A percentile compares a stretch with the other conserved stretches of the same genome.
These are phyloP conservation scores for Aethina tumida DNA, from an alignment of 1,140 invertebrate species.

Conservation along the genomic window DNA sequence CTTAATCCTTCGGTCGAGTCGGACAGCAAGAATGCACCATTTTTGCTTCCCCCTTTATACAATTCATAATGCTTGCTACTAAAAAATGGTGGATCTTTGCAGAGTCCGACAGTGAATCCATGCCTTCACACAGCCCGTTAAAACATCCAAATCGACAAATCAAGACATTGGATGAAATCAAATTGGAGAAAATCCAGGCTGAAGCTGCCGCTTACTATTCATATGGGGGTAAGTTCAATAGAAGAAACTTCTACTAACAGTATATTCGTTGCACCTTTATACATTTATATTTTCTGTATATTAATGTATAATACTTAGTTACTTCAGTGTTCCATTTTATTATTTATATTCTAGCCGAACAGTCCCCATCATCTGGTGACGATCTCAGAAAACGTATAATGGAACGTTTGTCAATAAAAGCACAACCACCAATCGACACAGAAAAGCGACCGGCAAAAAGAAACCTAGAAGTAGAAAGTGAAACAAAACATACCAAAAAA, in stretches of 20 bases:
- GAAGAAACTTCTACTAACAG: background rate
- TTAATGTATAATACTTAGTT: no score
- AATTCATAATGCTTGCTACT: slow-evolving; percentile 4
- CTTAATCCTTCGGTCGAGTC: slow-evolving; percentile 6
- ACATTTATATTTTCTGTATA: no score
- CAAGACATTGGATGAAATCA: slow-evolving; percentile 55
- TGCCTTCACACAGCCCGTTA: slow-evolving; percentile 45
- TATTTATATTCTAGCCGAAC: no score
- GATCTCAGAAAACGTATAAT: slow-evolving; percentile 21
- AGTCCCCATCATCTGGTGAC: slow-evolving; percentile 5
- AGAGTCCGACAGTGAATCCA: slow-evolving; percentile 62
- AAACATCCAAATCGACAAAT: slow-evolving; percentile 40
- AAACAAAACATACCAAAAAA: slow-evolving; percentile 8
- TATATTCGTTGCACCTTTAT: no score
- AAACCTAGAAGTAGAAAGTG: slow-evolving; percentile 10
- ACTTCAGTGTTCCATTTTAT: no score
- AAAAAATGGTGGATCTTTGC: slow-evolving; percentile 49
- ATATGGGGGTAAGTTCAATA: slow-evolving; percentile 35
- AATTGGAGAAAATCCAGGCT: slow-evolving; percentile 56
- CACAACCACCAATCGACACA: slow-evolving; percentile 6
- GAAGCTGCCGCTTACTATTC: slow-evolving; percentile 56
- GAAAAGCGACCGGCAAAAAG: slow-evolving; percentile 10
- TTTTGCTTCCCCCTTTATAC: background rate
- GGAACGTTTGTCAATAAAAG: slow-evolving; percentile 10
- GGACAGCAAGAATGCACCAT: slow-evolving; percentile 29